Conservation (phyloP, 2,797 vertebrate genomes). For the Neosilurus hyrtlii region DNA sequence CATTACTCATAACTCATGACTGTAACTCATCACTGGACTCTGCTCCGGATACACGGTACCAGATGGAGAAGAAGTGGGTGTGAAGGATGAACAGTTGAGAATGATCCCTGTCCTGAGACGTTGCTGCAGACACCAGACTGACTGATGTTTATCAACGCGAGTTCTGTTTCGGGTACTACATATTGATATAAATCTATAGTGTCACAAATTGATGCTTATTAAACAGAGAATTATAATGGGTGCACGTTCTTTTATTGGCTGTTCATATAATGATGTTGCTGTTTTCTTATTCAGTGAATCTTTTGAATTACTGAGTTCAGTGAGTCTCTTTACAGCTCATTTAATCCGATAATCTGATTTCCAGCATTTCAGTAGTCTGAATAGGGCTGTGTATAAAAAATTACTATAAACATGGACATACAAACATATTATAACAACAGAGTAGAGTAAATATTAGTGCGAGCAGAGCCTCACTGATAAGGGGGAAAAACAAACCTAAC, state of each 20-base stretch:
- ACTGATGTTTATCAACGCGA: neutral
- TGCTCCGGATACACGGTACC: constrained; percentile 32
- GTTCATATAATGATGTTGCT: neutral
- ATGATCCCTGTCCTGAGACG: constrained; percentile 57
- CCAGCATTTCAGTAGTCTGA: neutral
- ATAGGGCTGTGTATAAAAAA: neutral
- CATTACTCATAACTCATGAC: neutral
- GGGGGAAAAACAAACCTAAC: too few species aligned
- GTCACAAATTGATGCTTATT: neutral
- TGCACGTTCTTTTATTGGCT: neutral
- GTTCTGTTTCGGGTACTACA: neutral
- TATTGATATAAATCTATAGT: neutral
- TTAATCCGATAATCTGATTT: neutral
- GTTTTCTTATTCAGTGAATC: neutral
- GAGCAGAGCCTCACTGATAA: too few species aligned
- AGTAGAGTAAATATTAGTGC: neutral
- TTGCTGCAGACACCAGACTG: neutral
- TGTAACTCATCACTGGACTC: constrained; percentile 19
- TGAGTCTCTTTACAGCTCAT: neutral
- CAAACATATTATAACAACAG: neutral
- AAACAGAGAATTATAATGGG: neutral
- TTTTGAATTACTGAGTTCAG: neutral
- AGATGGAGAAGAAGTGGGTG: constrained; percentile 59
- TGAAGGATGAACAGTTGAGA: constrained; percentile 53
- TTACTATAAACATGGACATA: neutral